A percentile compares a stretch with the other conserved stretches of the same genome.
These are phyloP conservation scores for Cecropterus lyciades DNA, from an alignment of 1,140 invertebrate genomes.

Conservation along the genomic window DNA sequence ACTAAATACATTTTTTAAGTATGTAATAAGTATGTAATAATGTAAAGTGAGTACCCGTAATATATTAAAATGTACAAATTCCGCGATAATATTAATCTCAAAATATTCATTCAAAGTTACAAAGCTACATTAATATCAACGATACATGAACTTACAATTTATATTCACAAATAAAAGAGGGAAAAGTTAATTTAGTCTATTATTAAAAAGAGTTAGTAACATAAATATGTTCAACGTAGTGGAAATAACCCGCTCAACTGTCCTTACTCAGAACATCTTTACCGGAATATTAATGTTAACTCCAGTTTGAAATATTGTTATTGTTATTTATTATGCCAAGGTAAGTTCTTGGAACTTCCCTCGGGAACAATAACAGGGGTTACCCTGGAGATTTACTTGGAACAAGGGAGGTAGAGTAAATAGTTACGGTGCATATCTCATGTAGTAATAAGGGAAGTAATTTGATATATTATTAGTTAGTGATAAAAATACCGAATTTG, in stretches of 20 bases:
- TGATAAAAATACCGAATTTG: slow-evolving; percentile 5
- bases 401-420: slow-evolving; percentile 19
- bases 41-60: too few species aligned
- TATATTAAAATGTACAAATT: too few species aligned
- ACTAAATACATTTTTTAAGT: too few species aligned
- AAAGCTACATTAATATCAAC: too few species aligned
- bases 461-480: too few species aligned
- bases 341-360: slow-evolving; percentile 14
- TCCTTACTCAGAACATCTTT: slow-evolving; percentile 14
- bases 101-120: too few species aligned
- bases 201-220: slow-evolving; percentile 8
- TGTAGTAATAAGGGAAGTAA: too few species aligned
- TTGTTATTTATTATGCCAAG: slow-evolving; percentile 26
- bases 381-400: background rate
- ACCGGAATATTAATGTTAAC: slow-evolving; percentile 21
- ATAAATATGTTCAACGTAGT: slow-evolving; percentile 3
- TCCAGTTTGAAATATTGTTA: slow-evolving; percentile 17
- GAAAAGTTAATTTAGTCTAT: background rate
- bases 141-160: background rate
- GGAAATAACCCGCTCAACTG: slow-evolving; percentile 14
- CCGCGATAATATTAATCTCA: too few species aligned
- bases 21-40: too few species aligned
- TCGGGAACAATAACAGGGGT: slow-evolving; percentile 13
- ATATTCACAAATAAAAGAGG: background rate
- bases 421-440: slow-evolving; percentile 10